phyloP scores from a whole-genome alignment of 30 jellyfish, hydroid and myxozoan genomes.

The Pseudorhiza aurosa region DNA sequence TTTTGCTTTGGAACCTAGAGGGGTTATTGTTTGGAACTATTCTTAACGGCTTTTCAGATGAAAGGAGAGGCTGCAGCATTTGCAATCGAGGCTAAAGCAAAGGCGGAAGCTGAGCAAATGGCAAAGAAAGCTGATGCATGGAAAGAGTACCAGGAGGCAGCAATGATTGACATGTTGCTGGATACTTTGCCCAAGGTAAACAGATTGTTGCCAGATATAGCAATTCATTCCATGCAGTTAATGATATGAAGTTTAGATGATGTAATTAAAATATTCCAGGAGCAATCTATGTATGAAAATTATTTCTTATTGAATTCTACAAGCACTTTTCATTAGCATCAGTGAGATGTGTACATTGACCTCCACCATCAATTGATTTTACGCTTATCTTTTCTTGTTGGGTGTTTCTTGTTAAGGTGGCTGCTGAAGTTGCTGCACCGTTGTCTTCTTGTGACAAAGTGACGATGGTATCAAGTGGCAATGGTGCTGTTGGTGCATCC shows the following conservation, averaged over 20 bases:
- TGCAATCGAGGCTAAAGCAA: conserved; percentile 94
- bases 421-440: conserved; percentile 97
- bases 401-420: conserved; percentile 64
- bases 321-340: too few relatives aligned
- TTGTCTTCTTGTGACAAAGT: conserved; percentile 87
- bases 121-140: conserved; percentile 98
- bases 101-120: conserved; percentile 98
- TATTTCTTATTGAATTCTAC: too few relatives aligned
- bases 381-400: not conserved
- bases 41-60: conserved; percentile 52
- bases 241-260: too few relatives aligned
- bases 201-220: too few relatives aligned
- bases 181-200: conserved; percentile 92
- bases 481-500: conserved; percentile 95
- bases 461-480: conserved; percentile 97
- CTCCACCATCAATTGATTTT: too few relatives aligned
- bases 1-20: too few relatives aligned
- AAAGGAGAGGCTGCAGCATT: conserved; percentile 95
- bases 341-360: too few relatives aligned
- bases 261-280: too few relatives aligned
- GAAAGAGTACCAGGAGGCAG: conserved; percentile 97
- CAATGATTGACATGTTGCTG: conserved; percentile 97
- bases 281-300: too few relatives aligned
- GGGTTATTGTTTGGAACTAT: not conserved
- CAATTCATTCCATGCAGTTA: too few relatives aligned